A percentile compares a stretch with the other conserved stretches of the same genome.
Conservation (phyloP, 2,113 vertebrate genomes). For the Rousettus leschenaultii region DNA sequence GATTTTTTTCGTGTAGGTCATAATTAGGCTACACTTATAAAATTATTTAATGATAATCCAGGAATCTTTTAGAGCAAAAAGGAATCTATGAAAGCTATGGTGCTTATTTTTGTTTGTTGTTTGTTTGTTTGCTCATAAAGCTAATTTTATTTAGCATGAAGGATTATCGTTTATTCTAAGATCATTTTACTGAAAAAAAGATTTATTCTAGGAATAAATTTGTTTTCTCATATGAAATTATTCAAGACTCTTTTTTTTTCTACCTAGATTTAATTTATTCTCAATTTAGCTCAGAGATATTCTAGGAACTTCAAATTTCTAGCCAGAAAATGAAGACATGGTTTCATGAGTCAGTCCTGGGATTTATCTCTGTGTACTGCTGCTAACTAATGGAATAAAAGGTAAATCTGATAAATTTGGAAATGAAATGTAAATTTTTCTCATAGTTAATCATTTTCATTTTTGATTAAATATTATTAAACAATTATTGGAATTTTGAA, state of each 20-base stretch:
- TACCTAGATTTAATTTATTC: neutral
- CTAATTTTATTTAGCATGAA: neutral
- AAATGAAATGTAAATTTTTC: neutral
- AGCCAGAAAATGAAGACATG: neutral
- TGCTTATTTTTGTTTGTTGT: neutral
- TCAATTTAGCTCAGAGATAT: neutral
- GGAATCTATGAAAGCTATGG: neutral
- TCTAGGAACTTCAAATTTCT: slow-evolving; percentile 19
- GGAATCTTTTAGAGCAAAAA: neutral
- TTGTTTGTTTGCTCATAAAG: neutral
- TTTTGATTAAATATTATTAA: neutral
- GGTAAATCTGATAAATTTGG: neutral
- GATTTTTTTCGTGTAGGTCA: neutral
- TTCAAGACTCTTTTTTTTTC: neutral
- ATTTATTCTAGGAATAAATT: slow-evolving; percentile 1
- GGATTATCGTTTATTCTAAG: neutral
- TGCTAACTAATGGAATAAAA: neutral
- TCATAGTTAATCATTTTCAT: neutral
- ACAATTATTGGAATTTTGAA: slow-evolving; percentile 9
- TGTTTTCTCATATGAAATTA: slow-evolving; percentile 24
- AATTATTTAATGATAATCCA: neutral
- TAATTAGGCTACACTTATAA: neutral
- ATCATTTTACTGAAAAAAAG: neutral
- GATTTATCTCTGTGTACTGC: neutral
- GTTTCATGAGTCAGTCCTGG: neutral